A percentile compares a stretch with the other conserved stretches of the same genome.
Conservation (phyloP, 1,140 invertebrate genomes). For the Hesperophylax magnus region DNA sequence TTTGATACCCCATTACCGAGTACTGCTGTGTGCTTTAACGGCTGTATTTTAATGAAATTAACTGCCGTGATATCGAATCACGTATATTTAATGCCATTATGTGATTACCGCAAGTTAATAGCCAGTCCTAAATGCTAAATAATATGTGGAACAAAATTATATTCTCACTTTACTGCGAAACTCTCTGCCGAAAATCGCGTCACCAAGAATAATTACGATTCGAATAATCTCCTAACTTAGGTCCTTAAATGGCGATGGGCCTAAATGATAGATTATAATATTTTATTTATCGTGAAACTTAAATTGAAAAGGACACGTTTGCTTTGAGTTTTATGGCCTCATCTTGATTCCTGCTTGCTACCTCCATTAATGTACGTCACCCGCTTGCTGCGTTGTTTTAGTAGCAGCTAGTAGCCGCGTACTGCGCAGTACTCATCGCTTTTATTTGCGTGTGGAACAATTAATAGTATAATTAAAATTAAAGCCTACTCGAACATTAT, state of each 20-base stretch:
- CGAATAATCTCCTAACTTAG: not conserved
- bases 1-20: too few species aligned
- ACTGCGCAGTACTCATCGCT: constrained; percentile 20
- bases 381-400: constrained; percentile 18
- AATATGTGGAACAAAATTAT: not conserved
- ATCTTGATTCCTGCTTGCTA: constrained; percentile 31
- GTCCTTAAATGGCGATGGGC: constrained; percentile 3
- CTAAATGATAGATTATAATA: constrained; percentile 52
- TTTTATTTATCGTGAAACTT: constrained; percentile 53
- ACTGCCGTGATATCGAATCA: too few species aligned
- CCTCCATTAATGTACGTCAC: not conserved
- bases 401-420: not conserved
- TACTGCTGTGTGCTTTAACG: too few species aligned
- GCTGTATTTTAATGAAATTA: too few species aligned
- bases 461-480: constrained; percentile 34
- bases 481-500: constrained; percentile 25
- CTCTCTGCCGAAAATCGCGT: not conserved
- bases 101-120: too few species aligned
- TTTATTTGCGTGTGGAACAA: constrained; percentile 37
- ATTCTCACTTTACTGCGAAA: not conserved
- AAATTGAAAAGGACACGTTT: constrained; percentile 47
- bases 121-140: too few species aligned
- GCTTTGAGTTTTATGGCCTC: constrained; percentile 44
- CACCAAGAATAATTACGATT: not conserved
- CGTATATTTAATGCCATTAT: too few species aligned